Evolutionary conservation across 2,113 vertebrate genomes (phyloP).

Genomic region (Nansenia antarctica): DNA sequence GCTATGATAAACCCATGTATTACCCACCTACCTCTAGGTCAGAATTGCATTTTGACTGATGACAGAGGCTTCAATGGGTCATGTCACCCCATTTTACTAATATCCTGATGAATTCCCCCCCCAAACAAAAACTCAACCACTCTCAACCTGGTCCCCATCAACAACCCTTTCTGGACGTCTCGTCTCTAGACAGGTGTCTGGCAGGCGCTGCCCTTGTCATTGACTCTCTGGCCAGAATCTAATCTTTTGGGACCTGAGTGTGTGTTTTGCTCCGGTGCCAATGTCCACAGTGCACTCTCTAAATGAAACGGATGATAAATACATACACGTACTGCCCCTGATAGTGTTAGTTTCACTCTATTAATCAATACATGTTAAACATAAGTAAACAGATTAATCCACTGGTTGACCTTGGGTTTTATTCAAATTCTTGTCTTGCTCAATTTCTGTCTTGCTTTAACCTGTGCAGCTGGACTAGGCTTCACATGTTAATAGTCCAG

Average conservation of each 20-base stretch:
- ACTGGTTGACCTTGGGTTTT: conserved; percentile 10
- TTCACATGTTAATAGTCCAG: neutral
- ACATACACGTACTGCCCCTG: neutral
- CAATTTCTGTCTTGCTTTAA: neutral
- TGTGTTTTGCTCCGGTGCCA: conserved; percentile 17
- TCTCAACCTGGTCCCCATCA: neutral
- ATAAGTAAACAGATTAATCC: conserved; percentile 20
- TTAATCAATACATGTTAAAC: conserved; percentile 29
- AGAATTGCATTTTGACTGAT: no score
- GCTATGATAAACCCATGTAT: neutral
- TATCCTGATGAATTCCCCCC: neutral
- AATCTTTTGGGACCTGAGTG: neutral
- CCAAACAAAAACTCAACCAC: neutral
- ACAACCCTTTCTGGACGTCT: neutral
- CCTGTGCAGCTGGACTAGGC: neutral
- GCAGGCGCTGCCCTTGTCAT: neutral
- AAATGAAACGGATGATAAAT: conserved; percentile 9
- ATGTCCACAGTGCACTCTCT: conserved; percentile 15
- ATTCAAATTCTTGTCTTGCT: neutral
- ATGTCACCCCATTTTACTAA: neutral
- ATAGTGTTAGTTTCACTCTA: conserved; percentile 10
- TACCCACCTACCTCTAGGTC: neutral
- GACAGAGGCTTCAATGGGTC: neutral
- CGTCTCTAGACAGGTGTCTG: neutral
- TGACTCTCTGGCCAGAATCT: conserved; percentile 10